Evolutionary conservation across 2,888 invertebrate species (phyloP).

Genomic region (Erynnis tages): DNA sequence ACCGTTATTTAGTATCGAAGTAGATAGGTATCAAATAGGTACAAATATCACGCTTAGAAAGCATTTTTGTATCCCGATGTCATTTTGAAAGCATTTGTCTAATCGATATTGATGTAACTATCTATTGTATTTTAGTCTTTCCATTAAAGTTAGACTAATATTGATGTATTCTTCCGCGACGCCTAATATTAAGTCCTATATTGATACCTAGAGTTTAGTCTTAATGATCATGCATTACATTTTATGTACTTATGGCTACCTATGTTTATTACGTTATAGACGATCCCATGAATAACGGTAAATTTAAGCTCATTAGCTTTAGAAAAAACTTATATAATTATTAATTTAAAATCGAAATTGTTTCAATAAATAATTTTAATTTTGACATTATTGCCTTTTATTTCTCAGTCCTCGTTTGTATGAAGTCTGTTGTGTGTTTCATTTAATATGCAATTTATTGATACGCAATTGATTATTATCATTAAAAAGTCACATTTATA

Average conservation of each 20-base stretch:
- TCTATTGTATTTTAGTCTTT: conserved; percentile 46
- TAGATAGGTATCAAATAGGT: conserved; percentile 70
- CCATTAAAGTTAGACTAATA: conserved; percentile 40
- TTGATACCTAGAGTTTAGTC: conserved; percentile 63
- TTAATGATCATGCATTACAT: conserved; percentile 35
- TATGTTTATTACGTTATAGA: conserved; percentile 59
- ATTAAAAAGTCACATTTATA: too few species aligned
- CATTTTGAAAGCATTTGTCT: conserved; percentile 62
- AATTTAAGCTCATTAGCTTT: conserved; percentile 70
- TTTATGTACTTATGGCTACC: conserved; percentile 63
- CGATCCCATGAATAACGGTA: conserved; percentile 65
- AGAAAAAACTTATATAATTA: conserved; percentile 51
- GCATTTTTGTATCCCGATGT: conserved; percentile 54
- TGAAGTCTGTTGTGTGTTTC: too few species aligned
- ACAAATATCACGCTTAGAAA: conserved; percentile 54
- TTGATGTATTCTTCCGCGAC: conserved; percentile 53
- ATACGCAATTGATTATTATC: too few species aligned
- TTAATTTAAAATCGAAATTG: conserved; percentile 60
- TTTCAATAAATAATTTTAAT: conserved; percentile 80
- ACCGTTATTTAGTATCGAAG: conserved; percentile 23
- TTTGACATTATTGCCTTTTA: conserved; percentile 42
- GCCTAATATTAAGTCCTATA: conserved; percentile 63
- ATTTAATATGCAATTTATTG: too few species aligned
- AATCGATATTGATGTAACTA: conserved; percentile 51
- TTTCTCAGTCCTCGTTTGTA: too few species aligned